Evolutionary conservation across 1,140 invertebrate genomes (phyloP), one percentile per base, ranked within the genome.

Genomic region (Macrosteles quadrilineatus): DNA sequence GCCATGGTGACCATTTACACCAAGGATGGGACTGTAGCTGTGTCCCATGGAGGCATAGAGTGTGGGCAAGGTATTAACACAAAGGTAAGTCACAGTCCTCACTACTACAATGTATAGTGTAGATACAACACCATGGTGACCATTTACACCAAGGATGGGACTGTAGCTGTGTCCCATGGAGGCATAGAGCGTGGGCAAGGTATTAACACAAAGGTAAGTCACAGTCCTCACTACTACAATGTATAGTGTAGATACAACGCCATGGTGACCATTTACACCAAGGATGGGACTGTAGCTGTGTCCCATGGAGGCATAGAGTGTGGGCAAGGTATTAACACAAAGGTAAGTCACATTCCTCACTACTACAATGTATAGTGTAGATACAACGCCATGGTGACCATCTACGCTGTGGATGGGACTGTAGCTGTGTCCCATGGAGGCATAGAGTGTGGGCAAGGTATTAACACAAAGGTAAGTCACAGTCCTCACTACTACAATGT

Each of bases 41-140:
- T 95, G 32, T 83, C 85, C 19, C 91, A 94, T 76, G 91, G 88
- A 63, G 92, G 91, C 31, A 87, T 93, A 43, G 93, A 96, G 85
- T 90, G 91, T 80, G 94, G 93, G 11, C 93, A 95, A 84, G 93
- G 94, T 1, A 87, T 95, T 64, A 92, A 88, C 69, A 88, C 86
- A 0, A 98, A 98, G 83, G 95, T 96, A 88, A 90, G 95, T 70
- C 23, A n/a, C n/a, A n/a, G n/a, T n/a, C n/a, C n/a, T n/a, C n/a
- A n/a, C n/a, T n/a, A n/a, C n/a, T n/a, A n/a, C n/a, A n/a, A n/a
- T n/a, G n/a, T n/a, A n/a, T n/a, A n/a, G n/a, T n/a, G n/a, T n/a
- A n/a, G n/a, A n/a, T 91, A 81, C 72, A 85, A 87, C 74, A 85
- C 86, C 0, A 80, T 88, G 21, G 84, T 95, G 1, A 87, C 89